A percentile compares a stretch with the other conserved stretches of the same genome.
Evolutionary conservation across 2,113 vertebrate species (phyloP).

Genomic region (Phyllostomus discolor): DNA sequence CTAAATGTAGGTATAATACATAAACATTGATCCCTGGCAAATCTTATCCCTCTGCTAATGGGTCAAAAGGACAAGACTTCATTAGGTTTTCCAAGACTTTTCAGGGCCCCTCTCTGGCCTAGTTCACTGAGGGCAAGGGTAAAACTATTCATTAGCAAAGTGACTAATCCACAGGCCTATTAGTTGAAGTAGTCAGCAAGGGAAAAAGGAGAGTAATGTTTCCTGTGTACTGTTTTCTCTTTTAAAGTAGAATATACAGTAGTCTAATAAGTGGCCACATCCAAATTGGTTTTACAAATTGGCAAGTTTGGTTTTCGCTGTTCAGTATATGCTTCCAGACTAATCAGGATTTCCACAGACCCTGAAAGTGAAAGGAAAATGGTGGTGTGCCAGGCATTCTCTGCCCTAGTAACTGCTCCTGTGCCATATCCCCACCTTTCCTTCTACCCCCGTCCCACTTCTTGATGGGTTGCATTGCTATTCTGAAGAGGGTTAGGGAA

Average conservation of each 20-base stretch:
- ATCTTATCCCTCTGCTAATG: slow-evolving; percentile 57
- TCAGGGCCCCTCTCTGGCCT: slow-evolving; percentile 49
- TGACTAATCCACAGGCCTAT: slow-evolving; percentile 42
- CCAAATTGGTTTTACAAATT: slow-evolving; percentile 29
- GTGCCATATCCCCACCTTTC: background rate
- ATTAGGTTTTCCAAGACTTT: slow-evolving; percentile 55
- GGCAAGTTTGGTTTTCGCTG: slow-evolving; percentile 15
- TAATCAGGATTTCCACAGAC: slow-evolving; percentile 19
- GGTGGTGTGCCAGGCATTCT: background rate
- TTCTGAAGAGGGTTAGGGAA: background rate
- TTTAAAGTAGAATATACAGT: slow-evolving; percentile 22
- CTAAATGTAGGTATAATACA: slow-evolving; percentile 36
- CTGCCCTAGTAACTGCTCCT: background rate
- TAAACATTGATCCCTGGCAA: slow-evolving; percentile 54
- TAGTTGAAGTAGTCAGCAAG: slow-evolving; percentile 47
- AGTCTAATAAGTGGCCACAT: slow-evolving; percentile 4
- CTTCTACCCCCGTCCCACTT: background rate
- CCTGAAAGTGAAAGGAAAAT: slow-evolving; percentile 4
- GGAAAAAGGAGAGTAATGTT: slow-evolving; percentile 46
- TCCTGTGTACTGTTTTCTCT: slow-evolving; percentile 50
- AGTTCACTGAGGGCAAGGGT: slow-evolving; percentile 14
- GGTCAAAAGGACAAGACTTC: slow-evolving; percentile 50
- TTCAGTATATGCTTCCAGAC: background rate
- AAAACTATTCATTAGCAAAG: slow-evolving; percentile 66
- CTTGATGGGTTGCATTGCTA: background rate